phyloP scores from a whole-genome alignment of 2,797 vertebrate genomes.

The Brotula barbata region DNA sequence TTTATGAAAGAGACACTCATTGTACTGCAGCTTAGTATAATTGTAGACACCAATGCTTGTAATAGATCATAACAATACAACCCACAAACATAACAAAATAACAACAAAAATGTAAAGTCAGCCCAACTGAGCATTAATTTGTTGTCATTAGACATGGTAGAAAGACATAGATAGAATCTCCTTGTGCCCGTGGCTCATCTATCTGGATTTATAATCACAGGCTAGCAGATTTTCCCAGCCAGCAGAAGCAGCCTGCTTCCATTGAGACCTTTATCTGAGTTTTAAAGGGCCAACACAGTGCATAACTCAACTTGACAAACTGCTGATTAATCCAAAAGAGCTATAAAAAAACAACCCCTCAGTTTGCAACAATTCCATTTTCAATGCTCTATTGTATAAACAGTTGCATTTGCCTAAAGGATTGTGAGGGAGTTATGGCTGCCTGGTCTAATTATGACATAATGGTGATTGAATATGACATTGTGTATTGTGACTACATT shows the following conservation, averaged over 20 bases:
- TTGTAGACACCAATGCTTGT: conserved; percentile 9
- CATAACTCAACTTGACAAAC: conserved; percentile 62
- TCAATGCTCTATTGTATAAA: conserved; percentile 49
- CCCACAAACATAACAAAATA: conserved; percentile 2
- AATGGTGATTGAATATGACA: conserved; percentile 64
- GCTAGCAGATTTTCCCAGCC: conserved; percentile 39
- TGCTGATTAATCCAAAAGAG: conserved; percentile 54
- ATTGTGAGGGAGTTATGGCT: conserved; percentile 52
- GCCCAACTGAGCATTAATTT: conserved; percentile 4
- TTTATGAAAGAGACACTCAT: conserved; percentile 8
- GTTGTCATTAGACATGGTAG: conserved; percentile 21
- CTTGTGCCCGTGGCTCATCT: conserved; percentile 30
- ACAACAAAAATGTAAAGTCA: background rate
- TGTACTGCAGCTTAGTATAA: background rate
- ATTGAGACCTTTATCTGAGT: conserved; percentile 48
- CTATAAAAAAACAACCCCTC: conserved; percentile 55
- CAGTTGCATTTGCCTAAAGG: conserved; percentile 16
- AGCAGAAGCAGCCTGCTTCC: conserved; percentile 47
- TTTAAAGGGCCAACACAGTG: conserved; percentile 56
- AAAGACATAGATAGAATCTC: conserved; percentile 25
- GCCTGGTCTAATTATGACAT: conserved; percentile 52
- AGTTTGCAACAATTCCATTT: conserved; percentile 44
- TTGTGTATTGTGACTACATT: conserved; percentile 63
- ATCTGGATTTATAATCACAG: conserved; percentile 47
- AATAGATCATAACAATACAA: conserved; percentile 2